These are phyloP conservation scores for Brienomyrus brachyistius DNA, from an alignment of 2,113 vertebrate genomes.

Conservation along the genomic window DNA sequence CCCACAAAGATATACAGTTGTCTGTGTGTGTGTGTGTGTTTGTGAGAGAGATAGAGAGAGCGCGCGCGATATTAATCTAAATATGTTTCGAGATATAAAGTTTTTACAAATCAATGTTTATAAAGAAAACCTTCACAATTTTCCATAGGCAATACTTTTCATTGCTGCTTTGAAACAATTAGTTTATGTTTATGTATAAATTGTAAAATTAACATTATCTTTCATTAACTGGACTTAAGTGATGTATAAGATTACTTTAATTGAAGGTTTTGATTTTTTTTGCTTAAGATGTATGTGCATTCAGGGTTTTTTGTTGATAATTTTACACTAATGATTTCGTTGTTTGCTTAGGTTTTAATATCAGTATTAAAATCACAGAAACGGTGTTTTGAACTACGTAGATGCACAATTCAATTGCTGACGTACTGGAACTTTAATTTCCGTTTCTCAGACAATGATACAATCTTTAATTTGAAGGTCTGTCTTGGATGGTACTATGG, in stretches of 20 bases:
- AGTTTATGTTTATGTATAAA: not conserved
- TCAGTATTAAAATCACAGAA: not conserved
- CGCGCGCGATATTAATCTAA: not conserved
- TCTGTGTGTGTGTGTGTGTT: too few relatives aligned
- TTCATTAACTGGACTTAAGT: not conserved
- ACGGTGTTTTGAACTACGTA: not conserved
- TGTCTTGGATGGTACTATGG: conserved; percentile 35
- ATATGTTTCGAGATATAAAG: not conserved
- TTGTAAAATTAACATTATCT: not conserved
- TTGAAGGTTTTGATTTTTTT: not conserved
- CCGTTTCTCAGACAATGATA: conserved; percentile 40
- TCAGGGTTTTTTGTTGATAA: not conserved
- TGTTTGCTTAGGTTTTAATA: not conserved
- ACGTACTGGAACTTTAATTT: conserved; percentile 42
- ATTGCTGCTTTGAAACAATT: not conserved
- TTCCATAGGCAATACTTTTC: not conserved
- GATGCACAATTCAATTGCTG: conserved; percentile 18
- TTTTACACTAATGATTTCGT: not conserved
- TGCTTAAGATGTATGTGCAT: not conserved
- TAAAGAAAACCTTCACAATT: not conserved
- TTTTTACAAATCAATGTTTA: not conserved
- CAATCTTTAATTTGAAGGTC: conserved; percentile 36
- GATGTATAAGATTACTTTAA: not conserved
- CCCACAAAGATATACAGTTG: too few relatives aligned
- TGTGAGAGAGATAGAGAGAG: too few relatives aligned